Evolutionary conservation across 2,113 vertebrate genomes (phyloP).

Genomic region (Mustela nigripes): DNA sequence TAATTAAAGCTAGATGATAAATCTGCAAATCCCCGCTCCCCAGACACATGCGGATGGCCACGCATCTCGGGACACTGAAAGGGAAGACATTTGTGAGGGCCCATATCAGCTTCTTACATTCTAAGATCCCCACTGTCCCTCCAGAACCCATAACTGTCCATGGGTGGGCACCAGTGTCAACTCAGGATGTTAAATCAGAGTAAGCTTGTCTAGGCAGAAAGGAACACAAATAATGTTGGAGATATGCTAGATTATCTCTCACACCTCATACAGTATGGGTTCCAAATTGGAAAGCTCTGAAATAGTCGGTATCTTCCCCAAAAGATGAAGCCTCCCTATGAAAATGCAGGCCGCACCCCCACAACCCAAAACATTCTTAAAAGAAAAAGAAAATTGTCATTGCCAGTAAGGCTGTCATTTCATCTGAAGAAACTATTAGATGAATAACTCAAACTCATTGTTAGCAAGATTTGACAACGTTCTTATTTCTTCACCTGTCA

Average conservation of each 20-base stretch:
- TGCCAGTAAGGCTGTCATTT: not conserved
- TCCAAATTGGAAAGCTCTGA: not conserved
- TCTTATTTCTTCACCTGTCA: slow-evolving; percentile 30
- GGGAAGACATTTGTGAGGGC: not conserved
- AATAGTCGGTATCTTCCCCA: not conserved
- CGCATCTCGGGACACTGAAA: not conserved
- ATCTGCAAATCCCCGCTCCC: not conserved
- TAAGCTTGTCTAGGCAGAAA: slow-evolving; percentile 36
- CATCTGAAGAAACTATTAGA: not conserved
- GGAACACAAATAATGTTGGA: not conserved
- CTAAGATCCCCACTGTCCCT: not conserved
- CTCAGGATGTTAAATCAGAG: not conserved
- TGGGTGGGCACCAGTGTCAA: not conserved
- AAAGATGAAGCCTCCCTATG: not conserved
- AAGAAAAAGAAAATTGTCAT: not conserved
- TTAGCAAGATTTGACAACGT: slow-evolving; percentile 47
- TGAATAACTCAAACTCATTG: slow-evolving; percentile 40
- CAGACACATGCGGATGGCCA: not conserved
- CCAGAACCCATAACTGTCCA: not conserved
- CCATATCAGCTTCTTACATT: not conserved
- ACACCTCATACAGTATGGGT: not conserved
- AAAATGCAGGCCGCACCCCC: not conserved
- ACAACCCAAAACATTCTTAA: not conserved
- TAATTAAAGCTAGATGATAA: not conserved
- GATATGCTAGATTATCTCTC: not conserved